These are phyloP conservation scores for Lamproptera curius DNA, from an alignment of 2,888 invertebrate species.

Conservation along the genomic window DNA sequence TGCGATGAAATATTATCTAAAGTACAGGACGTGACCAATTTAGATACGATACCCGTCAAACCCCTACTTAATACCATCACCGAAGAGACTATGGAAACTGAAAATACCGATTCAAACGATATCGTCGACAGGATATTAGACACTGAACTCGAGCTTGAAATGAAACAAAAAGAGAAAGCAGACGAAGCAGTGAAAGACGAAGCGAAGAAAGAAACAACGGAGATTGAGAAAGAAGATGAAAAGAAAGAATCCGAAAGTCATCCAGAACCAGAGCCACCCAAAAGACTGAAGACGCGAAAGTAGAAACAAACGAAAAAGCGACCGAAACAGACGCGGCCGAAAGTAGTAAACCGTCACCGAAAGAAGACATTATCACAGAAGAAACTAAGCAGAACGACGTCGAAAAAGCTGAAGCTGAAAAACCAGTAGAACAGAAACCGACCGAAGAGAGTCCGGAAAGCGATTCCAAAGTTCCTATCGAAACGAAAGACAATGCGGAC, in stretches of 20 bases:
- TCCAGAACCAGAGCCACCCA: conserved; percentile 17
- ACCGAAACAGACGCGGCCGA: conserved; percentile 17
- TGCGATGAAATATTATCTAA: conserved; percentile 70
- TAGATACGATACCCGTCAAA: conserved; percentile 59
- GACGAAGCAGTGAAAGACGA: conserved; percentile 33
- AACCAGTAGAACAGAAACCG: conserved; percentile 12
- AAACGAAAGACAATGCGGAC: conserved; percentile 27
- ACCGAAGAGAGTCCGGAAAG: conserved; percentile 18
- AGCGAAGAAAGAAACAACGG: conserved; percentile 26
- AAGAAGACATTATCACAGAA: conserved; percentile 26
- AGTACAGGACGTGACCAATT: conserved; percentile 66
- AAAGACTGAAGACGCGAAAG: conserved; percentile 22
- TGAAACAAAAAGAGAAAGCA: conserved; percentile 41
- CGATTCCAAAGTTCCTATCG: conserved; percentile 18
- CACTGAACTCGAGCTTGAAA: conserved; percentile 56
- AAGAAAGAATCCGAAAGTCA: conserved; percentile 26
- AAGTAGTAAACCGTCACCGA: conserved; percentile 14
- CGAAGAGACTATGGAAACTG: conserved; percentile 61
- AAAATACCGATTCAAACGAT: conserved; percentile 57
- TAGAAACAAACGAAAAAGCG: conserved; percentile 16
- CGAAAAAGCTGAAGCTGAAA: conserved; percentile 13
- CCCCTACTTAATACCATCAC: conserved; percentile 56
- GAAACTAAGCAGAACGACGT: conserved; percentile 29
- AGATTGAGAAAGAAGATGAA: not conserved
- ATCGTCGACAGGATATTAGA: conserved; percentile 65